Base-by-base conservation (phyloP, 2,113 vertebrate species). In the Herpetotheres cachinnans region DNA sequence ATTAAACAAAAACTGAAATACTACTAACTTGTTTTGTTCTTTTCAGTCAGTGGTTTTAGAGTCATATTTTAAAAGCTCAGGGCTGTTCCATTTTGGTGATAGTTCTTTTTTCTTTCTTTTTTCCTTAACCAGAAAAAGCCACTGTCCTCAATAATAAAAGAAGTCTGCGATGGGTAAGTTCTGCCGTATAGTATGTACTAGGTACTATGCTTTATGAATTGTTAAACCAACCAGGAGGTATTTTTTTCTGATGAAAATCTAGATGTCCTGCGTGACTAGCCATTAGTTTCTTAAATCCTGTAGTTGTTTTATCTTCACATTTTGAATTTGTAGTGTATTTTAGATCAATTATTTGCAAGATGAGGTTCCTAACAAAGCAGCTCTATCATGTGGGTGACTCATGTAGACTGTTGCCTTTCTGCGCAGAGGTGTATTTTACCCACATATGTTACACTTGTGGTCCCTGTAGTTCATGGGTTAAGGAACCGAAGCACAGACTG, bases 131-230 rank as follows among this genome's bases (percentile, higher is more conserved):
- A 99, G 99, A 99, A 99, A 99, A 99, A 99, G 93, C 99, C 99
- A 52, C 98, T 99, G 86, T 99, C 99, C 22, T 99, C 99, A 72
- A 99, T 99, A 98, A 99, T 99, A 97, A 99, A 99, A 97, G 99
- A 99, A 99, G 99, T 99, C 93, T 99, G 99, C 30, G 99, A 99
- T 69, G 99, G 99, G 99, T 99, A 98, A 99, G 99, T 98, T 80
- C 61, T 80, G 24, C 36, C 95, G 34, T 69, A 25, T 12, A 58
- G 13, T 42, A 26, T 8, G 2, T 81, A 44, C 4, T 50, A 71
- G 20, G 38, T 90, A 44, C 14, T 62, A 10, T 86, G 26, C 8
- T 93, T 87, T 56, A 55, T 52, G 25, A 81, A 29, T 50, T 96
- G 49, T 59, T 95, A 79, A 94, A 78, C 44, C 44, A 82, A 22